Conservation (phyloP, 1,140 invertebrate species). For the Babylonia areolata region DNA sequence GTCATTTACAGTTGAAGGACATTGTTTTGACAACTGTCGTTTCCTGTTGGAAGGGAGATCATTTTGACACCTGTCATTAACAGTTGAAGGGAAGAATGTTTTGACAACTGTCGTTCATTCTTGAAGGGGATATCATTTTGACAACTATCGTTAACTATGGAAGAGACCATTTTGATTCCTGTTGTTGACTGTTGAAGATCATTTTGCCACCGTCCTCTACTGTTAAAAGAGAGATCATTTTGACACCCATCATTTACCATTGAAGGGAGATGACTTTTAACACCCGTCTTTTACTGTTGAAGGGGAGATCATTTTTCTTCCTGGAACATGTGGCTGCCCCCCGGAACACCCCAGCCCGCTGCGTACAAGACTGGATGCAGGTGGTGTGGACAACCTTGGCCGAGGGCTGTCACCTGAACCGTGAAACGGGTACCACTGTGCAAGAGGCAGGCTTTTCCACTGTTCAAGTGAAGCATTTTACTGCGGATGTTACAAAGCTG, state of each 20-base stretch:
- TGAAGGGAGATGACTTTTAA: not conserved
- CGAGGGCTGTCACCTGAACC: constrained; percentile 1
- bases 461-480: constrained; percentile 12
- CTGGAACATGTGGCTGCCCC: constrained; percentile 30
- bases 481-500: not conserved
- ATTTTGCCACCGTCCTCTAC: not conserved
- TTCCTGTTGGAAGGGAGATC: too few species aligned
- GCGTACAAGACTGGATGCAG: not conserved
- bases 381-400: not conserved
- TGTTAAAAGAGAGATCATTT: too few species aligned
- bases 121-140: too few species aligned
- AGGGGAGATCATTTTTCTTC: constrained; percentile 22
- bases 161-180: too few species aligned
- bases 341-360: not conserved
- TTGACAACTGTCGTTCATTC: too few species aligned
- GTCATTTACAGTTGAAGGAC: too few species aligned
- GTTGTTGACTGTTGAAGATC: not conserved
- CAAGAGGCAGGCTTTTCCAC: constrained; percentile 4
- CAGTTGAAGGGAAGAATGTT: too few species aligned
- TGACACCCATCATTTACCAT: not conserved
- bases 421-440: not conserved
- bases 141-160: too few species aligned
- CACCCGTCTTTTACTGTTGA: not conserved
- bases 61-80: too few species aligned
- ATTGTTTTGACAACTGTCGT: too few species aligned